Conservation (phyloP, 92 coral and sea anemone species). For the Diadumene lineata region DNA sequence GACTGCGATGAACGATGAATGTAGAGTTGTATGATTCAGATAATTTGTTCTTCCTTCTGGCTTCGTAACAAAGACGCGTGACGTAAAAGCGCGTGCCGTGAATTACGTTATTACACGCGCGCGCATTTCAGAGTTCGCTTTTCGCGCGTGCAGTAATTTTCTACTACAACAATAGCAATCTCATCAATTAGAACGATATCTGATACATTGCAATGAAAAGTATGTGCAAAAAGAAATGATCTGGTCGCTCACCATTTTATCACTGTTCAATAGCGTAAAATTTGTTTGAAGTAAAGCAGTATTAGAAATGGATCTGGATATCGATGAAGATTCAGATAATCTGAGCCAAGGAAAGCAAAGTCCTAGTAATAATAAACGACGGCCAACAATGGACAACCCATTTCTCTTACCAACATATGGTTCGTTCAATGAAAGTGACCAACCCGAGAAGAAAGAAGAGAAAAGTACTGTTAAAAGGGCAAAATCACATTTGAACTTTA, state of each 20-base stretch:
- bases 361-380: not conserved
- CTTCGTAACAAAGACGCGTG: not conserved
- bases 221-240: not conserved
- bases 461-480: constrained; percentile 2
- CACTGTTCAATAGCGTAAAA: not conserved
- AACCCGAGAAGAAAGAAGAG: constrained; percentile 32
- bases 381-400: constrained; percentile 42
- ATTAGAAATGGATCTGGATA: constrained; percentile 11
- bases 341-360: constrained; percentile 24
- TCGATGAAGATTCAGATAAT: constrained; percentile 27
- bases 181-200: not conserved
- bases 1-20: no score
- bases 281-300: not conserved
- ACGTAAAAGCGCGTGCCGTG: constrained; percentile 6
- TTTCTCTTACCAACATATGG: constrained; percentile 62
- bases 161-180: not conserved
- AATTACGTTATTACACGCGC: not conserved
- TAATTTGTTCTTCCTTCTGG: not conserved
- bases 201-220: not conserved
- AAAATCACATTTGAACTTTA: constrained; percentile 42
- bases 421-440: constrained; percentile 30
- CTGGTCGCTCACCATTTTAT: not conserved
- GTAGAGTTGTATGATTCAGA: not conserved
- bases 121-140: not conserved
- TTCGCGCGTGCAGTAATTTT: not conserved